Evolutionary conservation across 2,113 vertebrate genomes (phyloP).

Genomic region (Sula dactylatra): DNA sequence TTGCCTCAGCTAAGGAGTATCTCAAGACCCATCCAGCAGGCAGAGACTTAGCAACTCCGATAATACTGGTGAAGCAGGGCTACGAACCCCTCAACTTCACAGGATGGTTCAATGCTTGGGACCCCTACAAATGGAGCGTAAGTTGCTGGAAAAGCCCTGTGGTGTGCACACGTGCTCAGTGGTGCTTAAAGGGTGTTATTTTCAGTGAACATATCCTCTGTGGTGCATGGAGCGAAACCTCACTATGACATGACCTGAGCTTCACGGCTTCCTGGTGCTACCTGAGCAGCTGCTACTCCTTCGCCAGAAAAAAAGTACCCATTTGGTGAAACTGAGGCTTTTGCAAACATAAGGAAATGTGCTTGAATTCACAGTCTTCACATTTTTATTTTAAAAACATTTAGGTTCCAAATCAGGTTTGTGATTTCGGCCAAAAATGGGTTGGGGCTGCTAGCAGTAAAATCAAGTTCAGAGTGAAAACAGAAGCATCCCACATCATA

Average conservation of each 20-base stretch:
- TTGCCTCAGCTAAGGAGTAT: conserved; percentile 77
- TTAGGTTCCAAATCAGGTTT: neutral
- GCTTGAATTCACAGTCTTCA: neutral
- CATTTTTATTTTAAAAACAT: neutral
- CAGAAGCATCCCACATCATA: neutral
- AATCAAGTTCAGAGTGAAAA: neutral
- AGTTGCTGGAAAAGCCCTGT: conserved; percentile 52
- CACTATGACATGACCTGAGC: neutral
- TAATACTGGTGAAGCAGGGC: conserved; percentile 85
- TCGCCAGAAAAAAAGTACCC: neutral
- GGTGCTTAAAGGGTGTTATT: neutral
- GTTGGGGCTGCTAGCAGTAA: neutral
- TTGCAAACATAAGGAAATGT: neutral
- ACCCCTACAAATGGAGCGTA: conserved; percentile 89
- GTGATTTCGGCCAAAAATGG: neutral
- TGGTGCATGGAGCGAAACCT: neutral
- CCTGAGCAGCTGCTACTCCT: neutral
- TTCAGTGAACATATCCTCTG: no score
- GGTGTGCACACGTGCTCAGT: accelerated
- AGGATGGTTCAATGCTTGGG: conserved; percentile 92
- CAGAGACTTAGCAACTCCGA: conserved; percentile 80
- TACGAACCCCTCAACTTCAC: conserved; percentile 87
- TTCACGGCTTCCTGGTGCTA: neutral
- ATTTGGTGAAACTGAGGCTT: neutral
- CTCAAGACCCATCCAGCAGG: conserved; percentile 83